Base-by-base conservation (phyloP, 1,140 invertebrate genomes). In the Drosophila serrata region DNA sequence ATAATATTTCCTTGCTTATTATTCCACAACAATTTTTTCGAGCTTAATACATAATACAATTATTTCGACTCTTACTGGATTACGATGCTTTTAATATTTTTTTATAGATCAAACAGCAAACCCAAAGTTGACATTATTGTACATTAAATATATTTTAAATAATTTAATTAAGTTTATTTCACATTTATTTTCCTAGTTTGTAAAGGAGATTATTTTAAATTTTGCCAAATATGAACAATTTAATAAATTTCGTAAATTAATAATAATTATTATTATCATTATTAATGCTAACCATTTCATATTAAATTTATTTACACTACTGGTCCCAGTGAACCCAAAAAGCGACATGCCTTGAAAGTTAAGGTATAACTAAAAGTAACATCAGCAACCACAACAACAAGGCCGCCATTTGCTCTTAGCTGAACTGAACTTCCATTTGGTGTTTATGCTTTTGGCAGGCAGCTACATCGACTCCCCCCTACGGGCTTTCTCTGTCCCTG, bases 401-500 rank as follows among this genome's bases (percentile, higher is more conserved):
- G 40, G 43, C 17, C 35, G 46, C 43, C 58, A 69, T 64, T 68
- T 60, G 53, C 70, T 40, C 33, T 76, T 76, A 62, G 64, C 61
- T 35, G 46, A 68, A 19, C 59, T 56, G 29, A 62, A 73, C 46
- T 80, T 88, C 67, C 82, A 87, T 80, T 87, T 88, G 85, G 75
- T 82, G 82, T 72, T 82, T 64, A 75, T 68, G 82, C 60, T 74
- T 62, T 55, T 81, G 70, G 78, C 59, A 72, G 60, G 55, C 69
- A 58, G 60, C 64, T 56, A 68, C 74, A 42, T 45, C 43, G 22
- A 37, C 56, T 60, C 27, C 62, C 27, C 62, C n/a, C 19, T 24
- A 17, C 27, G 2, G 31, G 35, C 45, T 17, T 24, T 15, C 17
- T n/a, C 33, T 31, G 19, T 17, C 49, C 22, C 17, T 12, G n/a